Base-by-base conservation (phyloP, 35 echinoderm and acorn worm species). In the Eucidaris tribuloides region DNA sequence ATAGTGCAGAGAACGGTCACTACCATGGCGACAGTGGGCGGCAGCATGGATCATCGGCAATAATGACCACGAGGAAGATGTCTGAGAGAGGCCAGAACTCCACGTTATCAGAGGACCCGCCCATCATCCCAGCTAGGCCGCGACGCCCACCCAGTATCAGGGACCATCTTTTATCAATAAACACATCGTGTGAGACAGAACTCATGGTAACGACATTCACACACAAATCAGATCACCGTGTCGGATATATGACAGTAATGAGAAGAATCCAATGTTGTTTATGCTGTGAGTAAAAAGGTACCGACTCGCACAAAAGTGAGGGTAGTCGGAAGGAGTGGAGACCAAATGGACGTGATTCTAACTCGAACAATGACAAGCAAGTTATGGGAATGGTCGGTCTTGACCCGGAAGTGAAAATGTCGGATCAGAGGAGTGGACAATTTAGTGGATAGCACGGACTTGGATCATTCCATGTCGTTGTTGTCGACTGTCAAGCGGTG, bases 101-200 rank as follows among this genome's bases (percentile, higher is more conserved):
- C 50, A 31, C 55, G 39, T 39, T 62, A 7, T 77, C 71, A 17
- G 84, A 87, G 46, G 84, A 87, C 37, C 28, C 84, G 35, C 84
- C 84, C 22, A 31, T 58, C 18, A 87, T 87, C 46, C 84, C 84
- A 27, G 84, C 48, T 42, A 76, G 84, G 42, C 84, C 84, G n/a
- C n/a, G n/a, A 7, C 78, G 71, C 7, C 79, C 84, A 62, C 37
- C 84, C 23, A 87, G 70, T 39, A 87, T 87, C 52, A 87, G 84
- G 46, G 84, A 87, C 7, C 84, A 87, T 31, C 52, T 87, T 22
- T 42, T 74, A 44, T 33, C 34, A 38, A 44, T 74, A n/a, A 74
- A 33, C 68, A 44, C 68, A 19, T n/a, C n/a, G n/a, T n/a, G n/a
- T n/a, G 68, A 74, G 44, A 74, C 68, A 44, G 68, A 74, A 74